Conservation (phyloP, 2,797 vertebrate genomes). For the Chanos chanos region DNA sequence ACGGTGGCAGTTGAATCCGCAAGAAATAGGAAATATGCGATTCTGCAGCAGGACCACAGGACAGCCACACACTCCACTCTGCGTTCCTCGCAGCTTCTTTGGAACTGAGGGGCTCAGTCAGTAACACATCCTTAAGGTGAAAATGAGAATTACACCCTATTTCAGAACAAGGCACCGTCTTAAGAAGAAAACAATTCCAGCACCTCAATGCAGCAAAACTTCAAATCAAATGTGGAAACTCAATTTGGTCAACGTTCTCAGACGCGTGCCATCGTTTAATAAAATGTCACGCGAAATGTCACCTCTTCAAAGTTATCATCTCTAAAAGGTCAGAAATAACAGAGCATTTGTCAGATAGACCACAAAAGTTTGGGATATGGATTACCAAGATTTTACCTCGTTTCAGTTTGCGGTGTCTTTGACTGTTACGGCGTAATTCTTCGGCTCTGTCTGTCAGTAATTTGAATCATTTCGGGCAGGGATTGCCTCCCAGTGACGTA, state of each 20-base stretch:
- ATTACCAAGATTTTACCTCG: conserved; percentile 4
- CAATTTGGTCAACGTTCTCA: neutral
- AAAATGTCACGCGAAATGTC: neutral
- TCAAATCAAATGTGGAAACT: conserved; percentile 4
- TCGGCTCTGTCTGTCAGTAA: conserved; percentile 21
- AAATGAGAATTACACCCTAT: conserved; percentile 56
- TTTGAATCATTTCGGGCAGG: conserved; percentile 30
- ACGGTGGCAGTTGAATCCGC: conserved; percentile 40
- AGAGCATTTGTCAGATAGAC: conserved; percentile 42
- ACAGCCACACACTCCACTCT: conserved; percentile 46
- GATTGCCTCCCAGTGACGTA: conserved; percentile 45
- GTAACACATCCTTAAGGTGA: conserved; percentile 55
- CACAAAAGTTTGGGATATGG: neutral
- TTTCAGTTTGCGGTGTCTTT: conserved; percentile 5
- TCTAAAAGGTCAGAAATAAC: neutral
- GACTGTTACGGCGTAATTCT: conserved; percentile 22
- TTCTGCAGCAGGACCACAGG: conserved; percentile 54
- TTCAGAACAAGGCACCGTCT: conserved; percentile 43
- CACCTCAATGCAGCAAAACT: conserved; percentile 38
- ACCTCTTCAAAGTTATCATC: neutral
- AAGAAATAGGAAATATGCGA: conserved; percentile 30
- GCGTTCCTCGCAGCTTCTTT: conserved; percentile 51
- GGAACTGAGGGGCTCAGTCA: conserved; percentile 53
- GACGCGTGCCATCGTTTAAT: neutral
- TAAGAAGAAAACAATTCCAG: conserved; percentile 19